phyloP scores from a whole-genome alignment of 2,888 invertebrate species.

The Heliconius ismenius region DNA sequence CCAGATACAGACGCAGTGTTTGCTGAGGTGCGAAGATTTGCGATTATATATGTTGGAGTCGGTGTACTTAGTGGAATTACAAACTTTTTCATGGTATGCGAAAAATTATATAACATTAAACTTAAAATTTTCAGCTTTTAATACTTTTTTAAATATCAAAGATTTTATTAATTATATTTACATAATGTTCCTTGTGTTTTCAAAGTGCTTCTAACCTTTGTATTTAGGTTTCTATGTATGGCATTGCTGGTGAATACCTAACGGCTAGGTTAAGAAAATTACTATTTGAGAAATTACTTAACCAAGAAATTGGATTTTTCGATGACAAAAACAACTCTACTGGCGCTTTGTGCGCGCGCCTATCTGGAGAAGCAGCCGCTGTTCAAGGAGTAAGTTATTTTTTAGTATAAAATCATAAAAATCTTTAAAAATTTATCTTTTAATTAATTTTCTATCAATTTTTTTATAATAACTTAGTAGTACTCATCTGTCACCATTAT shows the following conservation, averaged over 20 bases:
- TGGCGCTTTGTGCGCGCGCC: slow-evolving; percentile 87
- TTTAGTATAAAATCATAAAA: too few species aligned
- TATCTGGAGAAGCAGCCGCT: slow-evolving; percentile 89
- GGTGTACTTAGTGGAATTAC: slow-evolving; percentile 85
- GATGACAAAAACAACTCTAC: slow-evolving; percentile 87
- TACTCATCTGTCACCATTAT: too few species aligned
- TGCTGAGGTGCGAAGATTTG: slow-evolving; percentile 82
- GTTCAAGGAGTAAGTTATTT: slow-evolving; percentile 87
- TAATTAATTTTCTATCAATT: too few species aligned
- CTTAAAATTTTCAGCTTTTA: too few species aligned
- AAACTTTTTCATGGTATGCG: slow-evolving; percentile 85
- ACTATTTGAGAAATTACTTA: slow-evolving; percentile 85
- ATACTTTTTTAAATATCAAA: too few species aligned
- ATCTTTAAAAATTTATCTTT: too few species aligned
- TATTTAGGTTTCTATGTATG: slow-evolving; percentile 82
- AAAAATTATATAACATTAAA: background rate
- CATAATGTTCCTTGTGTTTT: too few species aligned
- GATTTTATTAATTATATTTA: too few species aligned
- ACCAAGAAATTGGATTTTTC: slow-evolving; percentile 89
- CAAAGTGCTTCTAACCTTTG: too few species aligned
- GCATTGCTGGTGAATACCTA: slow-evolving; percentile 89
- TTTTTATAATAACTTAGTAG: too few species aligned
- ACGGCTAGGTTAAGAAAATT: slow-evolving; percentile 86
- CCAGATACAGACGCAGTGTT: slow-evolving; percentile 79
- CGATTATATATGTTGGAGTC: slow-evolving; percentile 85